Conservation (phyloP, 2,888 invertebrate species). For the Heteropelma amictum region DNA sequence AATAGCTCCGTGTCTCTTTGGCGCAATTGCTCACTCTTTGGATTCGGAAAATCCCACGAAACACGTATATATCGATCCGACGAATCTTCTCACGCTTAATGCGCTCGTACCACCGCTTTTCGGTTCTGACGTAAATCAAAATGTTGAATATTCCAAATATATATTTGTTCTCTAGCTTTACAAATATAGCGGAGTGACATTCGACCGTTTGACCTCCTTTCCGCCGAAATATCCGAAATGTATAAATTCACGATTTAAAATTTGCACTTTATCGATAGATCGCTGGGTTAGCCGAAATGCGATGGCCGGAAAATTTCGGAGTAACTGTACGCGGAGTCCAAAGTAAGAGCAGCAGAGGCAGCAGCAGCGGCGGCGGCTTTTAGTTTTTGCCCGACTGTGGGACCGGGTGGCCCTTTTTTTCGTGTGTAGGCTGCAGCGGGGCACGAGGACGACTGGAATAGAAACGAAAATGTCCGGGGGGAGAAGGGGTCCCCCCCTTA, state of each 20-base stretch:
- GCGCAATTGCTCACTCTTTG: background rate
- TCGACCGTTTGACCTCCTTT: constrained; percentile 2
- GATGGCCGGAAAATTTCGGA: background rate
- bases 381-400: constrained; percentile 22
- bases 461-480: constrained; percentile 69
- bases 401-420: constrained; percentile 55
- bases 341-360: background rate
- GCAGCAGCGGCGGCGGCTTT: constrained; percentile 1
- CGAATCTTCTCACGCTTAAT: constrained; percentile 10
- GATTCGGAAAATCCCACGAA: background rate
- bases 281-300: background rate
- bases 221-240: background rate
- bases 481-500: constrained; percentile 68
- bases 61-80: constrained; percentile 16
- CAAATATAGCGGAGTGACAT: background rate
- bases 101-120: background rate
- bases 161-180: background rate
- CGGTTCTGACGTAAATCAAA: background rate
- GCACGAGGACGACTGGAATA: constrained; percentile 69
- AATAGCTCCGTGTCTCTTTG: too few species aligned
- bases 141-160: background rate
- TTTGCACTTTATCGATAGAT: background rate
- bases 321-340: background rate
- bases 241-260: background rate
- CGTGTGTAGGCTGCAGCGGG: constrained; percentile 56